Percentiles rank a stretch among this genome's conserved stretches.
These are phyloP conservation scores for Pseudomyrmex pallidus DNA, from an alignment of 1,140 invertebrate genomes.

Conservation along the genomic window DNA sequence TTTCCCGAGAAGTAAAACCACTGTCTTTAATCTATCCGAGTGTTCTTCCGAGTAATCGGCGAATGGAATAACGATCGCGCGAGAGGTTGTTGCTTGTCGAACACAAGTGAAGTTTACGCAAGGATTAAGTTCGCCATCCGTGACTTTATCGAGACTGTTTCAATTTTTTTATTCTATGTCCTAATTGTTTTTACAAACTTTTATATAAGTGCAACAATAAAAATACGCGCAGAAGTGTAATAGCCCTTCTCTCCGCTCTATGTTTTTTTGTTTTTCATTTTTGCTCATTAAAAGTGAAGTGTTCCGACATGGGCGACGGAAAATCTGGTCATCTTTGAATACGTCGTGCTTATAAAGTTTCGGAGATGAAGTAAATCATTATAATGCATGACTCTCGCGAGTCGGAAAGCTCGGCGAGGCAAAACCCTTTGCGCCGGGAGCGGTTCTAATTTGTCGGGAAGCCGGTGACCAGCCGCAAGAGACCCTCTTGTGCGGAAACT, in stretches of 20 bases:
- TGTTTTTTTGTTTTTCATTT: no score
- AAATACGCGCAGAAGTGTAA: no score
- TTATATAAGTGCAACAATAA: no score
- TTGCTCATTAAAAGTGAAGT: no score
- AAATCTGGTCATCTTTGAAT: no score
- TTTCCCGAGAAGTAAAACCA: background rate
- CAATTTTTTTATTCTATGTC: no score
- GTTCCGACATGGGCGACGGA: no score
- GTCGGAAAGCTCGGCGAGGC: background rate
- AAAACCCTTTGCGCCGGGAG: conserved; percentile 4
- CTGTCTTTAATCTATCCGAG: conserved; percentile 12
- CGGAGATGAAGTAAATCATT: background rate
- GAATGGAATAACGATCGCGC: background rate
- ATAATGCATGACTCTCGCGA: conserved; percentile 32
- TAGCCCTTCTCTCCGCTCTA: no score
- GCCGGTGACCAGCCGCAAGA: background rate
- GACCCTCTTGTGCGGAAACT: background rate
- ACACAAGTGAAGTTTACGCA: background rate
- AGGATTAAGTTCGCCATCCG: no score
- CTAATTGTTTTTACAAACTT: no score
- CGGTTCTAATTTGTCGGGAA: conserved; percentile 48
- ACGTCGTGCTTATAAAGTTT: background rate
- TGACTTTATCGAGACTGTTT: no score
- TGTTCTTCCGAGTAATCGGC: background rate
- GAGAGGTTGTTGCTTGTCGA: background rate